These are phyloP conservation scores for Progne subis DNA, from an alignment of 2,113 vertebrate species.

Conservation along the genomic window DNA sequence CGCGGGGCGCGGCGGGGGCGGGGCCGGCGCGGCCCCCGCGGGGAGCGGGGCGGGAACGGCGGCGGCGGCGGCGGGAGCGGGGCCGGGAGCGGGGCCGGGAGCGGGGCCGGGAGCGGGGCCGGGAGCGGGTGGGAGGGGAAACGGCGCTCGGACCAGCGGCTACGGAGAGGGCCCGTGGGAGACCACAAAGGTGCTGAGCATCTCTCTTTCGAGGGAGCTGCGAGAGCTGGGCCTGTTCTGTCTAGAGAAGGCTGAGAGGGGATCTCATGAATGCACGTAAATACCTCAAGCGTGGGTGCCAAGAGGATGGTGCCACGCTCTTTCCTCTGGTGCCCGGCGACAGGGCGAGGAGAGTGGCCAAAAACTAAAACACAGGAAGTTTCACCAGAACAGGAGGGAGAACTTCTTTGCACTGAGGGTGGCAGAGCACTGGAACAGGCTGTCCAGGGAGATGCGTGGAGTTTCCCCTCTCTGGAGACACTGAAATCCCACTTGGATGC, in stretches of 20 bases:
- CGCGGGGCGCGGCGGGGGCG: too few relatives aligned
- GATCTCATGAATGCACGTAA: neutral
- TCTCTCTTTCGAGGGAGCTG: neutral
- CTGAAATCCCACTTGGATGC: neutral
- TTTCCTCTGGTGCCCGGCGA: neutral
- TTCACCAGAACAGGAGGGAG: too few relatives aligned
- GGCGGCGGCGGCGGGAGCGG: too few relatives aligned
- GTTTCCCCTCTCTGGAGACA: neutral
- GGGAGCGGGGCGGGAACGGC: too few relatives aligned
- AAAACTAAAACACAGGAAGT: neutral
- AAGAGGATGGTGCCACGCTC: neutral
- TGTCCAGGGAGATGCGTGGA: neutral
- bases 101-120: too few relatives aligned
- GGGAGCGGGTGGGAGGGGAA: too few relatives aligned
- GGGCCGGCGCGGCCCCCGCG: too few relatives aligned
- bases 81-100: too few relatives aligned
- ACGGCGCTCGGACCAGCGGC: rapidly evolving
- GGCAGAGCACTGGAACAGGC: neutral
- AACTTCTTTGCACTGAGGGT: neutral
- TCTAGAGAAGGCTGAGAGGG: neutral
- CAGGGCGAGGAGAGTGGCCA: neutral
- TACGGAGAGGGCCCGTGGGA: rapidly evolving
- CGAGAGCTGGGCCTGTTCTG: neutral
- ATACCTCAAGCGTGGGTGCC: neutral
- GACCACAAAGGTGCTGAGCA: rapidly evolving